A percentile compares a stretch with the other conserved stretches of the same genome.
These are phyloP conservation scores for Tetheella fluctuosa DNA, from an alignment of 2,888 invertebrate species.

Conservation along the genomic window DNA sequence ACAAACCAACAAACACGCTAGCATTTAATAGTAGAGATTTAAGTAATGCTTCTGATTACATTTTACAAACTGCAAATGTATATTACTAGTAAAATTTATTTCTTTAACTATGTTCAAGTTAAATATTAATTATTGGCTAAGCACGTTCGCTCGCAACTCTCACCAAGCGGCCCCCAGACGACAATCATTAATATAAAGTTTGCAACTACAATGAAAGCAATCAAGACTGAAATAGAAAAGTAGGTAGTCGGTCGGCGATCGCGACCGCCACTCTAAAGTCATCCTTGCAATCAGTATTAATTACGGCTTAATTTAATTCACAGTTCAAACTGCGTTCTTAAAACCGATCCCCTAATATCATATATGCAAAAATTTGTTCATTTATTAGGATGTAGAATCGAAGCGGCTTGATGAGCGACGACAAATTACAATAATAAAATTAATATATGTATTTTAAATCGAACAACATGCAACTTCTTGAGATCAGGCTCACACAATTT, in stretches of 20 bases:
- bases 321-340: not conserved
- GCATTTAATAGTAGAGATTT: too few species aligned
- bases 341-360: not conserved
- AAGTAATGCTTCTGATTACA: too few species aligned
- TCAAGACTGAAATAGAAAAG: not conserved
- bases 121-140: not conserved
- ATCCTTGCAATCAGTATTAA: slow-evolving; percentile 9
- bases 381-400: not conserved
- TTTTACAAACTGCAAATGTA: too few species aligned
- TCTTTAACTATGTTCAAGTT: too few species aligned
- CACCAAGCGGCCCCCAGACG: not conserved
- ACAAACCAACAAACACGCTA: too few species aligned
- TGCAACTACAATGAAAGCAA: not conserved
- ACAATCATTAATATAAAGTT: slow-evolving; percentile 3
- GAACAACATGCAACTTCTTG: not conserved
- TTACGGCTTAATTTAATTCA: not conserved
- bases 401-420: not conserved
- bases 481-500: not conserved
- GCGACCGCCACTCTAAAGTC: not conserved
- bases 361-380: not conserved
- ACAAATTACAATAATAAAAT: not conserved
- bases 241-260: not conserved
- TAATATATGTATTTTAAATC: slow-evolving; percentile 5
- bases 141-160: not conserved
- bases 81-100: too few species aligned